Evolutionary conservation across 2,113 vertebrate genomes (phyloP).

Genomic region (Madoqua kirkii): DNA sequence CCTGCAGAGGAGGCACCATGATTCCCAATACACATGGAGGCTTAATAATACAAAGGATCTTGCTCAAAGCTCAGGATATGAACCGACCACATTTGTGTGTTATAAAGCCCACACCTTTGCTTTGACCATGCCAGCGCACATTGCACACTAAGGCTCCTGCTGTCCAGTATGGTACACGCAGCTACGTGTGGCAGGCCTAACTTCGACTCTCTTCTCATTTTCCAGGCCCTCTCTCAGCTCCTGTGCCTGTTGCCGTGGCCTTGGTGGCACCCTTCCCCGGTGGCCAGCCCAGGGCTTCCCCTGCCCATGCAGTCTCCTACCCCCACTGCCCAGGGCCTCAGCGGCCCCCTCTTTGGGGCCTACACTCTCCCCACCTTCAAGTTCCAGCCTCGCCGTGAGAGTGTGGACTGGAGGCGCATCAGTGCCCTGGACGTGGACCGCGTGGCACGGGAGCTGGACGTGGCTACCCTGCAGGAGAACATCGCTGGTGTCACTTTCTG

Average conservation of each 20-base stretch:
- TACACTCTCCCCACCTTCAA: slow-evolving; percentile 67
- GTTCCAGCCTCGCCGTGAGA: slow-evolving; percentile 75
- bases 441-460: slow-evolving; percentile 79
- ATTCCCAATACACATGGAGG: neutral
- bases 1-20: neutral
- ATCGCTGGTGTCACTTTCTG: slow-evolving; percentile 79
- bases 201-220: neutral
- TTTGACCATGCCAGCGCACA: fast-evolving
- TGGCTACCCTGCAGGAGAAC: slow-evolving; percentile 81
- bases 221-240: slow-evolving; percentile 58
- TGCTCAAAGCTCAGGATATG: neutral
- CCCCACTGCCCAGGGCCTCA: neutral
- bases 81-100: too few species aligned
- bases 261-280: neutral
- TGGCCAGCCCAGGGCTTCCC: neutral
- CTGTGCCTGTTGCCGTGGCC: slow-evolving; percentile 33
- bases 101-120: neutral
- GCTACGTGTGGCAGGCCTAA: neutral
- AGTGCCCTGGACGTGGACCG: slow-evolving; percentile 80
- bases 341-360: neutral
- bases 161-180: neutral
- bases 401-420: slow-evolving; percentile 81
- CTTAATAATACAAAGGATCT: neutral
- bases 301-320: slow-evolving; percentile 20
- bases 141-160: neutral